Conservation (phyloP, 2,888 invertebrate genomes). For the Nymphalis urticae region DNA sequence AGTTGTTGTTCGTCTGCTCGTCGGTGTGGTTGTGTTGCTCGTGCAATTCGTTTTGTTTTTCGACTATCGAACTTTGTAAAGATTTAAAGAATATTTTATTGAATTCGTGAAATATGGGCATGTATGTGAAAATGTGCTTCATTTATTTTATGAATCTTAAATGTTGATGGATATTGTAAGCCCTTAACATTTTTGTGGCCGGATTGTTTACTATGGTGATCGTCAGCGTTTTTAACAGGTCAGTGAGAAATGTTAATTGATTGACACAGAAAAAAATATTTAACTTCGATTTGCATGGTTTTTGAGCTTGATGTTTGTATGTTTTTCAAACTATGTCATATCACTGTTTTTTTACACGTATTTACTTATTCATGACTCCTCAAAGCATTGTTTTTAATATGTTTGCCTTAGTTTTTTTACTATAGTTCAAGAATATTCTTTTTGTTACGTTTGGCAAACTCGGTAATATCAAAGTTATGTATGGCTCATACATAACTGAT, state of each 20-base stretch:
- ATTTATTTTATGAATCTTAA: conserved; percentile 51
- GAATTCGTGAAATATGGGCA: conserved; percentile 54
- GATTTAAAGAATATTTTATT: conserved; percentile 8
- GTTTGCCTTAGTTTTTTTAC: background rate
- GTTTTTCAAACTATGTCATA: background rate
- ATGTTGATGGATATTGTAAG: conserved; percentile 57
- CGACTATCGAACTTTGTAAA: conserved; percentile 24
- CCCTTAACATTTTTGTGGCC: conserved; percentile 45
- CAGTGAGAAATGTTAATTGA: conserved; percentile 45
- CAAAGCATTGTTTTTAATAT: background rate
- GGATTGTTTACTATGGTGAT: conserved; percentile 80
- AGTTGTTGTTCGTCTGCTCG: conserved; percentile 59
- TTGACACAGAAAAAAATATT: background rate
- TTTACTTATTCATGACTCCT: too few species aligned
- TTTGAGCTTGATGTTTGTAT: conserved; percentile 25
- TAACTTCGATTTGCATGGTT: conserved; percentile 13
- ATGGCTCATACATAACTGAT: conserved; percentile 43
- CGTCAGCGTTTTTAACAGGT: conserved; percentile 80
- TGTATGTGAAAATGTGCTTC: conserved; percentile 70
- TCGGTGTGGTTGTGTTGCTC: conserved; percentile 51
- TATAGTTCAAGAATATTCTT: conserved; percentile 25
- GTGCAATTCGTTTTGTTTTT: conserved; percentile 15
- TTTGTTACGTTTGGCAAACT: conserved; percentile 47
- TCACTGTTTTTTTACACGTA: background rate
- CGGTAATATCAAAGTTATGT: conserved; percentile 47